Evolutionary conservation across 1,140 invertebrate species (phyloP).

Genomic region (Heliconius congener): DNA sequence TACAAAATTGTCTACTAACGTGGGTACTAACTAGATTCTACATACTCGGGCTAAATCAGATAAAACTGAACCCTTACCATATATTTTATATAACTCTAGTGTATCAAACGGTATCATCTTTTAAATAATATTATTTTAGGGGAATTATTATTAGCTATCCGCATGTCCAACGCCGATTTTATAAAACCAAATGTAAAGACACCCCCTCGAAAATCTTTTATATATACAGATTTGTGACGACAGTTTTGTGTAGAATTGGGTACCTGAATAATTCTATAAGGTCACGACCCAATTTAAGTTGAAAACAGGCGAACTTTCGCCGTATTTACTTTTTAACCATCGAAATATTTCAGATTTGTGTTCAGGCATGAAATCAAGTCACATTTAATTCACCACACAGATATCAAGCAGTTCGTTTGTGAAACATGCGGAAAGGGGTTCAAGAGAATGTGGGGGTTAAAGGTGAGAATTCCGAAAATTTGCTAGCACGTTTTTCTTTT

Average conservation of each 20-base stretch:
- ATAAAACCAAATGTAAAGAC: not conserved
- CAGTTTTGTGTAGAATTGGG: slow-evolving; percentile 2
- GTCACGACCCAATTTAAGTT: slow-evolving; percentile 13
- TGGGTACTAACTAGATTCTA: too few species aligned
- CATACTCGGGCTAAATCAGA: too few species aligned
- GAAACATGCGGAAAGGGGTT: slow-evolving; percentile 61
- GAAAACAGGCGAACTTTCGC: not conserved
- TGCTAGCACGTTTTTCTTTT: too few species aligned
- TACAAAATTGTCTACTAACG: too few species aligned
- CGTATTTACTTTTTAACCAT: not conserved
- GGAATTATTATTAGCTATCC: too few species aligned
- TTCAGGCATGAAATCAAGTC: slow-evolving; percentile 49
- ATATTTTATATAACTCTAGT: too few species aligned
- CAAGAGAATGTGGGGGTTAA: slow-evolving; percentile 46
- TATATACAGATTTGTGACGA: slow-evolving; percentile 2
- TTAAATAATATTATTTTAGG: too few species aligned
- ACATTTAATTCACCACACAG: slow-evolving; percentile 52
- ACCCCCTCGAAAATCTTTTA: not conserved
- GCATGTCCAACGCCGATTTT: too few species aligned
- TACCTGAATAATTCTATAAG: slow-evolving; percentile 27
- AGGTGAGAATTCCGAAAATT: slow-evolving; percentile 34
- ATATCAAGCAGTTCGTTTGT: slow-evolving; percentile 50
- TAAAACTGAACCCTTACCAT: too few species aligned
- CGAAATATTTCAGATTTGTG: slow-evolving; percentile 47
- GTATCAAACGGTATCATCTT: too few species aligned